A percentile compares a stretch with the other conserved stretches of the same genome.
phyloP scores from a whole-genome alignment of 2,113 vertebrate species.

The Paracanthobrama guichenoti region DNA sequence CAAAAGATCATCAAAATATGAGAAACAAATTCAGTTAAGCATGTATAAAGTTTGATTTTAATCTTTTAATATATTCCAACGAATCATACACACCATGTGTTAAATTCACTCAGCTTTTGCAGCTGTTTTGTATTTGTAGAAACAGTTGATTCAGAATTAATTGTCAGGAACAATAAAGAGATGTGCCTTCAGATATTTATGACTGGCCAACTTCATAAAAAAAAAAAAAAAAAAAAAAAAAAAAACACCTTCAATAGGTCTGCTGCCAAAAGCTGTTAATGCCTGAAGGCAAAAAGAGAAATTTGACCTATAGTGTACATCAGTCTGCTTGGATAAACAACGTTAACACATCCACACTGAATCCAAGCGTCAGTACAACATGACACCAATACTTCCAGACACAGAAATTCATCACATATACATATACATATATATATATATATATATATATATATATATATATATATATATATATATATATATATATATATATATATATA shows the following conservation, averaged over 20 bases:
- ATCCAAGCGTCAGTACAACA: background rate
- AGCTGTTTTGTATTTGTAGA: background rate
- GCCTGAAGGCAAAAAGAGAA: slow-evolving; percentile 23
- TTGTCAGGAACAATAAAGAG: background rate
- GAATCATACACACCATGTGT: slow-evolving; percentile 1
- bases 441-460: background rate
- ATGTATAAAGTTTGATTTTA: background rate
- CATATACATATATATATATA: too few species aligned
- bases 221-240: background rate
- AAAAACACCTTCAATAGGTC: background rate
- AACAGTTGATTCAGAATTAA: slow-evolving; percentile 1
- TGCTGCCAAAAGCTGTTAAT: slow-evolving; percentile 45
- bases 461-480: background rate
- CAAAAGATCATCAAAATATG: background rate
- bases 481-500: background rate
- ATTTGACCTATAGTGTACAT: slow-evolving; percentile 25
- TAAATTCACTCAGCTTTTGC: background rate
- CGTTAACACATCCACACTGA: background rate
- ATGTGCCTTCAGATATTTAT: slow-evolving; percentile 11
- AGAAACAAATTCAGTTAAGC: background rate
- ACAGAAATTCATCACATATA: background rate
- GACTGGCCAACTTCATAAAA: background rate
- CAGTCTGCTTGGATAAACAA: background rate
- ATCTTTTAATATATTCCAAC: slow-evolving; percentile 10
- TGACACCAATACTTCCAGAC: background rate